phyloP scores from a whole-genome alignment of 2,797 vertebrate species.

The Vultur gryphus region DNA sequence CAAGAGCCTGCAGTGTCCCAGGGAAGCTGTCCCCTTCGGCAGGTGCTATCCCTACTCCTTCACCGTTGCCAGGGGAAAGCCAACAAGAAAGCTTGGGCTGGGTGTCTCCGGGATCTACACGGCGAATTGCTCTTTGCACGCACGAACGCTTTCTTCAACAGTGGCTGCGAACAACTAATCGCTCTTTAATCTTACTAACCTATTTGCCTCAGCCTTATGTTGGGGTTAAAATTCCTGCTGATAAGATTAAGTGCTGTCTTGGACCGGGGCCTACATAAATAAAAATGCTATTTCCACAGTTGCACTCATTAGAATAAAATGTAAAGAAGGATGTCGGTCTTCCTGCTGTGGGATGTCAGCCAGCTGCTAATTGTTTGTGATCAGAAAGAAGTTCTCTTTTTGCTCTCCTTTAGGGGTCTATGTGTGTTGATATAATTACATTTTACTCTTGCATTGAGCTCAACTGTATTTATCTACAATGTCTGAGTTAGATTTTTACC shows the following conservation, averaged over 20 bases:
- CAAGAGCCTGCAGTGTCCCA: background rate
- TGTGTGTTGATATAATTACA: background rate
- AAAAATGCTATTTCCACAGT: slow-evolving; percentile 9
- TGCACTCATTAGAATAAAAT: background rate
- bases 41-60: background rate
- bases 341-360: background rate
- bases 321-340: background rate
- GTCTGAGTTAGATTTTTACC: background rate
- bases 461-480: background rate
- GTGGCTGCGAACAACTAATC: background rate
- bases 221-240: slow-evolving; percentile 31
- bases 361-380: slow-evolving; percentile 7
- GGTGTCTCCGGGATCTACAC: background rate
- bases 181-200: slow-evolving; percentile 13
- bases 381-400: background rate
- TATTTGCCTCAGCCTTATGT: background rate
- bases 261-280: background rate
- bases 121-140: background rate
- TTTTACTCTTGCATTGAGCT: background rate
- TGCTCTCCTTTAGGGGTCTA: fast-evolving
- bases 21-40: background rate
- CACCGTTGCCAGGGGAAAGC: background rate
- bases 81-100: background rate
- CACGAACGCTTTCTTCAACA: background rate
- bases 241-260: slow-evolving; percentile 41